These are phyloP conservation scores for Enteromius afrohamiltoni DNA, from an alignment of 2,797 vertebrate species.

Conservation along the genomic window DNA sequence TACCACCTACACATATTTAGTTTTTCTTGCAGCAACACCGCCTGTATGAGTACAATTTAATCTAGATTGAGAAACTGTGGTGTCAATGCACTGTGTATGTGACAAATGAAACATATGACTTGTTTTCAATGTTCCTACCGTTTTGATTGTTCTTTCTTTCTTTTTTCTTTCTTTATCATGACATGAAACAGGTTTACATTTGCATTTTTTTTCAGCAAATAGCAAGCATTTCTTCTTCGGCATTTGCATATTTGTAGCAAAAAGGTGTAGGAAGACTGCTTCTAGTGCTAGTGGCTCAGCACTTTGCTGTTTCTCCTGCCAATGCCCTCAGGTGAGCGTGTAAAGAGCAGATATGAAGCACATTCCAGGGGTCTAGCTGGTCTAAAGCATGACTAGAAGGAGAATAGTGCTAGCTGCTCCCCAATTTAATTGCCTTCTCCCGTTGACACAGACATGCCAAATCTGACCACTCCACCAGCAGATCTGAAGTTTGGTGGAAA, in stretches of 20 bases:
- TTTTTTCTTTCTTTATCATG: neutral
- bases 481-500: neutral
- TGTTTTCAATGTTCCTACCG: neutral
- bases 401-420: neutral
- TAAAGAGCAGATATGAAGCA: conserved; percentile 12
- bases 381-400: conserved; percentile 4
- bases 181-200: neutral
- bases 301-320: neutral
- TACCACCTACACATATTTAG: conserved; percentile 4
- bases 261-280: neutral
- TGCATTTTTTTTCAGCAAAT: neutral
- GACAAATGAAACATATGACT: neutral
- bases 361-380: conserved; percentile 3
- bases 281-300: neutral
- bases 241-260: neutral
- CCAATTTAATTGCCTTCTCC: conserved; percentile 1
- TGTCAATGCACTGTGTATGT: neutral
- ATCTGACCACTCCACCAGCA: conserved; percentile 12
- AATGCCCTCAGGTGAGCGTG: neutral
- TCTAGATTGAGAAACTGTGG: conserved; percentile 1
- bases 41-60: neutral
- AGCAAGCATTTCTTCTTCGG: neutral
- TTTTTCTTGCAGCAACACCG: neutral
- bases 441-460: conserved; percentile 9
- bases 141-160: neutral